A percentile compares a stretch with the other conserved stretches of the same genome.
phyloP scores from a whole-genome alignment of 2,888 invertebrate genomes.

The Gari tellinella region DNA sequence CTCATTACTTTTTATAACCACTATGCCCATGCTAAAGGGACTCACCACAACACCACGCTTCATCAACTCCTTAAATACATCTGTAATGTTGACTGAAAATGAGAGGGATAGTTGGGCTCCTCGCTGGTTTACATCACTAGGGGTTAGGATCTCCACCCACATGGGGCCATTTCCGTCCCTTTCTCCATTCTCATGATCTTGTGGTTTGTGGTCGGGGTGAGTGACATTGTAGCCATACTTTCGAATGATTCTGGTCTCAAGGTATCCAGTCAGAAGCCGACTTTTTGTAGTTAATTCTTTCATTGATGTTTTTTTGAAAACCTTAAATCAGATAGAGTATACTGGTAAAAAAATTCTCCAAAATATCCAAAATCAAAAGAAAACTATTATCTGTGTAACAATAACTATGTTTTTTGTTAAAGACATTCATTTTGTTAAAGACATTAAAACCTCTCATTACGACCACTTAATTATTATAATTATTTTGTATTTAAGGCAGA shows the following conservation, averaged over 20 bases:
- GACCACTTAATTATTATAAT: no score
- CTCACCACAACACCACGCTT: constrained; percentile 86
- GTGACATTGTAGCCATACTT: constrained; percentile 67
- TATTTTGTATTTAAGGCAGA: no score
- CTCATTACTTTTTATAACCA: no score
- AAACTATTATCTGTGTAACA: no score
- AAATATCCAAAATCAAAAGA: no score
- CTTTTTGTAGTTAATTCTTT: constrained; percentile 85
- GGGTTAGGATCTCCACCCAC: constrained; percentile 85
- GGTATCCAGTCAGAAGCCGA: constrained; percentile 86
- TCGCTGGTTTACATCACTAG: constrained; percentile 85
- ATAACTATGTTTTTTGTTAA: no score
- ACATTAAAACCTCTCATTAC: no score
- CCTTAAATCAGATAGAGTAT: constrained; percentile 80
- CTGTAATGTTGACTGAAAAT: constrained; percentile 84
- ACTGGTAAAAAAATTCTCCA: no score
- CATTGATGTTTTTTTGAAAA: constrained; percentile 85
- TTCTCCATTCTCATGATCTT: background rate
- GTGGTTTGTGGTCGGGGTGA: constrained; percentile 1
- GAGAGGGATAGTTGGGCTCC: constrained; percentile 86
- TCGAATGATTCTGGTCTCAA: constrained; percentile 85
- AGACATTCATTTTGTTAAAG: no score
- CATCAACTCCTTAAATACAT: constrained; percentile 85
- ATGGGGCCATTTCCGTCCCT: constrained; percentile 28
- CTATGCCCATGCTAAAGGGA: constrained; percentile 16